Base-by-base conservation (phyloP, 2,113 vertebrate genomes). In the Cairina moschata region DNA sequence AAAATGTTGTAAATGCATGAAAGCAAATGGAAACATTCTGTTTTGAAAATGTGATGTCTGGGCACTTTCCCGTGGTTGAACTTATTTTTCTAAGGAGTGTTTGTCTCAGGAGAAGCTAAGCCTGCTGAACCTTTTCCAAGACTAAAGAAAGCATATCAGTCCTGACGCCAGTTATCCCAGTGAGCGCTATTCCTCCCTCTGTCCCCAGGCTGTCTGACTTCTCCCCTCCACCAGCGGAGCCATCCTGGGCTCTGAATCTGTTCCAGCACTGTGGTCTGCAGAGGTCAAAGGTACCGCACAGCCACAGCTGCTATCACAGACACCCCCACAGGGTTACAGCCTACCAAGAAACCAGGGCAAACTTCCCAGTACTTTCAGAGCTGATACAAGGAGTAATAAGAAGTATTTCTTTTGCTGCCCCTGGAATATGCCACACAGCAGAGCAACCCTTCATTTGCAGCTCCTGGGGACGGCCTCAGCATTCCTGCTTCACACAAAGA, bases 21-120 rank as follows among this genome's bases (percentile, higher is more conserved):
- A 96, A 69, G 44, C 88, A 94, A 94, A 89, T 77, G 67, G 92
- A 96, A 96, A 91, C 54, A 84, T 90, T 86, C 73, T 94, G 91
- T 80, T 94, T 96, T 87, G 86, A 93, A 94, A 95, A 95, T 92
- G 77, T 71, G 66, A 91, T 93, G 69, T 79, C 95, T 96, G 88
- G 69, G 86, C 86, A 95, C 77, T 94, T 95, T 82, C 58, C 83
- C 67, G n/a, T 59, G 58, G 74, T 79, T 91, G 80, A 94, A 96
- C 69, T 93, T 88, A 88, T 75, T 97, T 95, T 96, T 84, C 91
- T 82, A 95, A 93, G 44, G 62, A 88, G 62, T 34, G 28, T 26
- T 32, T 93, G 83, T 91, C 91, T 88, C 94, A 66, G 86, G 90
- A 94, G 88, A 88, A 84, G 66, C 86, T 95, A 84, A 95, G 74